Evolutionary conservation across 1,140 invertebrate genomes (phyloP).

Genomic region (Stratiolaelaps scimitus): DNA sequence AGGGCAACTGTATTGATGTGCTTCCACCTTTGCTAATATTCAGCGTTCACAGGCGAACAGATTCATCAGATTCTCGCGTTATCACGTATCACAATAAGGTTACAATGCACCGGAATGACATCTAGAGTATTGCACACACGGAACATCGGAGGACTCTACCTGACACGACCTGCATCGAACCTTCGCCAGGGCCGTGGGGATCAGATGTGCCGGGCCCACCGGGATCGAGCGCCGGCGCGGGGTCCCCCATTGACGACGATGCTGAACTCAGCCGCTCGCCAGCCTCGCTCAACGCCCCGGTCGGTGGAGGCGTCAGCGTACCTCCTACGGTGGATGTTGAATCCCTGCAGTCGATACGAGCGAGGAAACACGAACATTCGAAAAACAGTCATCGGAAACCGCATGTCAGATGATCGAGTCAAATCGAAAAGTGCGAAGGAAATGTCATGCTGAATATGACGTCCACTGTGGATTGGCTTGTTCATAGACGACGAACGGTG

Average conservation of each 20-base stretch:
- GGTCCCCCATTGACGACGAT: neutral
- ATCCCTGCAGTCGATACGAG: neutral
- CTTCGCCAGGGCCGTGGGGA: neutral
- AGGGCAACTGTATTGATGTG: too few relatives aligned
- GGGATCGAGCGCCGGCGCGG: neutral
- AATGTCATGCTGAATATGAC: too few relatives aligned
- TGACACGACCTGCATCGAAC: conserved; percentile 16
- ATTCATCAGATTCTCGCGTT: too few relatives aligned
- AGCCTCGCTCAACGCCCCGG: neutral
- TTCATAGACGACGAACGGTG: too few relatives aligned
- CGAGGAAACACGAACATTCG: neutral
- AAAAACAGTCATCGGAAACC: too few relatives aligned
- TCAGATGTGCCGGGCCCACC: neutral
- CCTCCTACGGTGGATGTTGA: conserved; percentile 2
- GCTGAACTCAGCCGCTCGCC: conserved; percentile 6
- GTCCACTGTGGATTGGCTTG: too few relatives aligned
- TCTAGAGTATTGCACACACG: conserved; percentile 4
- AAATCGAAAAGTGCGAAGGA: too few relatives aligned
- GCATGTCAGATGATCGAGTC: too few relatives aligned
- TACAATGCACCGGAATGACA: too few relatives aligned
- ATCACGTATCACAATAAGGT: too few relatives aligned
- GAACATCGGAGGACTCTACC: conserved; percentile 12
- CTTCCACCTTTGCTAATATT: too few relatives aligned
- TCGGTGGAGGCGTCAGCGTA: conserved; percentile 5
- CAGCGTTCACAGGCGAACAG: too few relatives aligned